Conservation (phyloP, 2,113 vertebrate genomes). For the Ursus arctos region DNA sequence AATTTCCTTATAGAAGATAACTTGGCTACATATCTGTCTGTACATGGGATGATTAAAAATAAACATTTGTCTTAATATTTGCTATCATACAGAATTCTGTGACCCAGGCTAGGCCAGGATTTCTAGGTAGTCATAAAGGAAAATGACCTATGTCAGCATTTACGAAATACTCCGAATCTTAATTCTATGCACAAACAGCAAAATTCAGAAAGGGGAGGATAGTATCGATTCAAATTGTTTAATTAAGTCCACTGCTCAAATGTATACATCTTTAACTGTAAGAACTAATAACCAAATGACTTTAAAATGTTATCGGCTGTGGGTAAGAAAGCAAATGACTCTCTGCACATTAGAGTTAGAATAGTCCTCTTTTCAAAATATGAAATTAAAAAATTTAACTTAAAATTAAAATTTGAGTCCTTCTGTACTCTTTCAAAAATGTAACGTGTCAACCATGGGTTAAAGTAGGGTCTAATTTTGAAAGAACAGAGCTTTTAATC, state of each 20-base stretch:
- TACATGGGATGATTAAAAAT: conserved; percentile 42
- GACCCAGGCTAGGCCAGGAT: background rate
- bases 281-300: background rate
- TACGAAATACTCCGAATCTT: conserved; percentile 49
- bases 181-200: conserved; percentile 2
- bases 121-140: background rate
- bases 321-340: background rate
- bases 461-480: background rate
- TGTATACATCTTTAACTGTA: background rate
- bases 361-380: conserved; percentile 27
- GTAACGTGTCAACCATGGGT: background rate
- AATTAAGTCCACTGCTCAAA: conserved; percentile 16
- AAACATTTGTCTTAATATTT: conserved; percentile 65
- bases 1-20: conserved; percentile 78
- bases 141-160: conserved; percentile 38
- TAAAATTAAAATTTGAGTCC: conserved; percentile 29
- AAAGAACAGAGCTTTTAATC: conserved; percentile 18
- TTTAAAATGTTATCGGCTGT: conserved; percentile 2
- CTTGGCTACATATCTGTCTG: conserved; percentile 73
- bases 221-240: conserved; percentile 18
- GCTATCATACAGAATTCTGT: background rate
- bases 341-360: background rate
- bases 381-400: background rate
- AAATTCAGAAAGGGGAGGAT: background rate
- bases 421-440: conserved; percentile 14